Base-by-base conservation (phyloP, 1,140 invertebrate species). In the Drosophila mayri region DNA sequence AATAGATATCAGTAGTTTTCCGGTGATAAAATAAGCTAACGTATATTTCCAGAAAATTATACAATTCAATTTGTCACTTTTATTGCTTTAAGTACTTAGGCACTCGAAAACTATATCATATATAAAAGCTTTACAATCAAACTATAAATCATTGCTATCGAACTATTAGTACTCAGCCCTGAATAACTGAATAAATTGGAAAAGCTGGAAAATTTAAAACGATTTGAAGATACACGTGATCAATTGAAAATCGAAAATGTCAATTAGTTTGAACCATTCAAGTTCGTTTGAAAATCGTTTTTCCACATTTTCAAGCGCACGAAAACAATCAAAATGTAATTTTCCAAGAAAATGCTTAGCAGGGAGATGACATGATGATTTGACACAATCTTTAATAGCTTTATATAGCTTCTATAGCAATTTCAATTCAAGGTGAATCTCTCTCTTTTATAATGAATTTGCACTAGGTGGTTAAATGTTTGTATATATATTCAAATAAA, bases 281-380 rank as follows among this genome's bases (percentile, higher is more conserved):
- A 71, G 66, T 50, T 59, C 62, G 16, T 60, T 67, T 37, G 46
- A 30, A 60, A 60, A 76, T 41, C 47, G 49, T 68, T 72, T 72
- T 74, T 61, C 30, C 22, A 30, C 37, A 43, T 37, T 70, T 37
- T 25, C 12, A 25, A 37, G 30, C 10, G 12, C 73, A 76, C 73
- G 73, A 76, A 76, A 67, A 52, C 46, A 76, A 76, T 76, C 73
- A 66, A 58, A 76, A 62, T 40, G 47, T 28, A 74, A 74, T 73
- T 74, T 54, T 59, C 12, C 8, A 59, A 50, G 28, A 25, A 46
- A 72, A 73, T 61, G 38, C 35, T 74, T 61, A 14, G 32, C 30
- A 28, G 41, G 40, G 20, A 76, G 37, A 60, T 47, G 16, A 38
- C 18, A 52, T 14, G 47, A 58, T 71, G 68, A 72, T 30, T 72